These are phyloP conservation scores for Pedetes capensis DNA, from an alignment of 2,113 vertebrate genomes.

Conservation along the genomic window DNA sequence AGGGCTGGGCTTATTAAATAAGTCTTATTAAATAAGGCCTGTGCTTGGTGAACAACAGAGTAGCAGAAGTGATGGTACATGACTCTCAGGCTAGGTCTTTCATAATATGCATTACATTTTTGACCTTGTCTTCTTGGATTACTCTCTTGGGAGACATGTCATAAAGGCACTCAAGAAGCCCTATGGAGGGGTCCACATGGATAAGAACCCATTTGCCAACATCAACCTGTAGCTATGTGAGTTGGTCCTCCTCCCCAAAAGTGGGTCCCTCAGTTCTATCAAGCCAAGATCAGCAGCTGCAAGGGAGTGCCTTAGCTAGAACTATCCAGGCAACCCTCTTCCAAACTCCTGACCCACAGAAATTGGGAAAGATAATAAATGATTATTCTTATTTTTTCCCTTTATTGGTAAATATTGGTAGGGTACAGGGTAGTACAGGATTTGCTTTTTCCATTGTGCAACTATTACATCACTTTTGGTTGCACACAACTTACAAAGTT, in stretches of 20 bases:
- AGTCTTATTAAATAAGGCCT: neutral
- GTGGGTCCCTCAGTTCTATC: neutral
- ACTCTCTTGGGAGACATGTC: neutral
- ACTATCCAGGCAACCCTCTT: neutral
- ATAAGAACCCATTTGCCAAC: neutral
- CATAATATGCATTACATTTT: neutral
- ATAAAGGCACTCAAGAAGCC: neutral
- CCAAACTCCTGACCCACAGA: neutral
- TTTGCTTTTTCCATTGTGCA: too few species aligned
- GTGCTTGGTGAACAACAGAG: neutral
- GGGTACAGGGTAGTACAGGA: too few species aligned
- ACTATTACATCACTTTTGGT: too few species aligned
- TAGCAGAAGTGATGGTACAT: neutral
- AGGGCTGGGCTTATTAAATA: neutral
- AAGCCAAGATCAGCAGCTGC: neutral
- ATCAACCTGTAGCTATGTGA: neutral
- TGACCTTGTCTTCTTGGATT: neutral
- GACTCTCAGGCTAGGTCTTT: neutral
- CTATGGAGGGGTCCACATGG: neutral
- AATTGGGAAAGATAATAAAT: neutral
- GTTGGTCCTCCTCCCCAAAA: neutral
- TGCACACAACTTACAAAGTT: too few species aligned
- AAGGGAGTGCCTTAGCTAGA: neutral
- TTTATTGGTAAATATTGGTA: too few species aligned
- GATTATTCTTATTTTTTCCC: neutral